phyloP scores from a whole-genome alignment of 2,113 vertebrate species.

The Tonatia bakeri region DNA sequence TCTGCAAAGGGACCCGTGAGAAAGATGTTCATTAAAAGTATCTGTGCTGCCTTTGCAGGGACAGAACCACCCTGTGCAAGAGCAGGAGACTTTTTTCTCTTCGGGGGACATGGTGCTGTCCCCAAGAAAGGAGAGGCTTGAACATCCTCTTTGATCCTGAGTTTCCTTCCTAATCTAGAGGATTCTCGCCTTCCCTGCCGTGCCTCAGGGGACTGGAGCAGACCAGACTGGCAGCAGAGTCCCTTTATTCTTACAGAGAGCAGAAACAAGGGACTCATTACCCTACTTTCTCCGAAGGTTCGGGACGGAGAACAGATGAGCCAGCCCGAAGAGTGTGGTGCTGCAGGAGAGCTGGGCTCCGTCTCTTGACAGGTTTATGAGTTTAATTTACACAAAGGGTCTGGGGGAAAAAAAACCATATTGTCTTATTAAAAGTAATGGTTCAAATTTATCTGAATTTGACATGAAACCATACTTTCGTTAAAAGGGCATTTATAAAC shows the following conservation, averaged over 20 bases:
- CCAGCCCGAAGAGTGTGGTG: background rate
- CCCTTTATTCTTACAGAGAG: background rate
- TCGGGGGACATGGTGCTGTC: background rate
- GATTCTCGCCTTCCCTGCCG: background rate
- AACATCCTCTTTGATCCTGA: background rate
- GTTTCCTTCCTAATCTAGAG: background rate
- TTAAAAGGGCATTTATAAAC: constrained; percentile 4
- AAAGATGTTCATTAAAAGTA: background rate
- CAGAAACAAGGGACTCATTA: constrained; percentile 31
- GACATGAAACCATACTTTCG: background rate
- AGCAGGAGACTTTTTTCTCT: background rate
- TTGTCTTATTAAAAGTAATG: constrained; percentile 20
- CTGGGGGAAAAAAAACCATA: background rate
- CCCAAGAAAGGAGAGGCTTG: background rate
- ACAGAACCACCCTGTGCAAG: background rate
- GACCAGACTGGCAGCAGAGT: background rate
- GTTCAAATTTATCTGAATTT: background rate
- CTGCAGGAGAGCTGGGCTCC: background rate
- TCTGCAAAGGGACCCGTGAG: background rate
- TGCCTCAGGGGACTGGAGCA: background rate
- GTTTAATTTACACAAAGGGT: background rate
- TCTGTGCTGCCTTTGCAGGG: background rate
- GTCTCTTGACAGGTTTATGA: constrained; percentile 29
- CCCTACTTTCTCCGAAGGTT: constrained; percentile 35
- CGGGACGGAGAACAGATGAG: background rate